Base-by-base conservation (phyloP, 1,140 invertebrate genomes). In the Agrilus planipennis region DNA sequence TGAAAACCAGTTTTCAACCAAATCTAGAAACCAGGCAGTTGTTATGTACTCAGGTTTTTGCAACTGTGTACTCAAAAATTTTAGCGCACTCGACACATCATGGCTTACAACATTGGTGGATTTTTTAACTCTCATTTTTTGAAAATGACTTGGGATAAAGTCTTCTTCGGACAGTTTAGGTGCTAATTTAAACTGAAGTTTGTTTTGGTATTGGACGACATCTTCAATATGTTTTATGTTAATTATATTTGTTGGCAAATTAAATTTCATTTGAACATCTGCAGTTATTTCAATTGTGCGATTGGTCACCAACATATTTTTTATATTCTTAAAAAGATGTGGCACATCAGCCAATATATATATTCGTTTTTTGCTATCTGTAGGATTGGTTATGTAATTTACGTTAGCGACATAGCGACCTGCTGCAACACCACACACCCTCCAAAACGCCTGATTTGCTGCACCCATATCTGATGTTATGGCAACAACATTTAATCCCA, bases 61-160 rank as follows among this genome's bases (percentile, higher is more conserved):
- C 18, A 34, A 19, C 28, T 39, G 37, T 17, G 32, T 19, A 2
- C 29, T 11, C 4, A 45, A 2, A 45, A 36, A 41, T 34, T 42
- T 41, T 10, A 46, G 18, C n/a, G 27, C 44, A 21, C 44, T 46
- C 15, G 22, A 30, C 34, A 46, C 44, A 39, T 16, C 21, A 28
- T 46, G 39, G 15, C 34, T 42, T 6, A 46, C 25, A 6, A 46
- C 44, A 46, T 46, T 27, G 18, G 44, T 38, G 4, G 44, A 46
- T 22, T 27, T 46, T 15, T 11, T 14, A 19, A 46, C 28, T 18
- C 28, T 46, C 34, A 39, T 46, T 42, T 30, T 34, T 28, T 42
- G n/a, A 19, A 25, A 32, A 36, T 43, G 23, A 31, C 5, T 21
- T 37, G 21, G 44, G 12, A 37, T 32, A 9, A 30, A 17, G 18